Percentiles rank a stretch among this genome's conserved stretches.
These are phyloP conservation scores for Tribolium castaneum DNA, from an alignment of 1,140 invertebrate genomes.

Conservation along the genomic window DNA sequence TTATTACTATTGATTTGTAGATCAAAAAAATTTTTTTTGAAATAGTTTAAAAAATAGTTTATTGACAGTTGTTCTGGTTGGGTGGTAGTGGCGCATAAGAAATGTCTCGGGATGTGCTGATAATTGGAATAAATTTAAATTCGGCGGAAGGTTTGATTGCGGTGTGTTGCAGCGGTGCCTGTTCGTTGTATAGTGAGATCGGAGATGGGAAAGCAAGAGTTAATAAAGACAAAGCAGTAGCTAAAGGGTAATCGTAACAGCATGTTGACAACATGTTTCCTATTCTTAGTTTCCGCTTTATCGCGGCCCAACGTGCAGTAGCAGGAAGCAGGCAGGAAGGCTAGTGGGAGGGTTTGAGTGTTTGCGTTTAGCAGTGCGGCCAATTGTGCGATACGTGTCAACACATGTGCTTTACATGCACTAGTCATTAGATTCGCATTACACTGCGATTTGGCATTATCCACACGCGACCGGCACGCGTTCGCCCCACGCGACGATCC, in stretches of 20 bases:
- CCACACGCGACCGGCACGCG: slow-evolving; percentile 40
- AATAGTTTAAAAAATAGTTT: too few species aligned
- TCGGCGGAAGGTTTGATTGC: neutral
- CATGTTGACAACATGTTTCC: slow-evolving; percentile 35
- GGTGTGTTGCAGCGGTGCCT: neutral
- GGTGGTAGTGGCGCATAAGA: too few species aligned
- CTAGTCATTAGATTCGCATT: slow-evolving; percentile 43
- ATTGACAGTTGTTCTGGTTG: too few species aligned
- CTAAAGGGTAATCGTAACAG: slow-evolving; percentile 32
- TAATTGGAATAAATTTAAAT: neutral
- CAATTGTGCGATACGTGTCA: slow-evolving; percentile 37
- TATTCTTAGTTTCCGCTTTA: slow-evolving; percentile 35
- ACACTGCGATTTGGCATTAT: slow-evolving; percentile 41
- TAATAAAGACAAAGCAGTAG: slow-evolving; percentile 26
- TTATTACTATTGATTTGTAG: too few species aligned
- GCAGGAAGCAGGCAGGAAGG: neutral
- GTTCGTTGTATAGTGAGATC: neutral
- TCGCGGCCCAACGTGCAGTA: slow-evolving; percentile 33
- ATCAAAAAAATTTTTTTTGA: too few species aligned
- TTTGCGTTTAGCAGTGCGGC: slow-evolving; percentile 32
- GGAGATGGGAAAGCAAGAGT: slow-evolving; percentile 21
- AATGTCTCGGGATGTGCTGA: neutral
- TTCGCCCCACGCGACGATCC: slow-evolving; percentile 2
- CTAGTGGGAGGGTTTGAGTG: slow-evolving; percentile 19
- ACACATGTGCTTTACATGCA: slow-evolving; percentile 44